A percentile compares a stretch with the other conserved stretches of the same genome.
Conservation (phyloP, 2,113 vertebrate genomes). For the Numida meleagris region DNA sequence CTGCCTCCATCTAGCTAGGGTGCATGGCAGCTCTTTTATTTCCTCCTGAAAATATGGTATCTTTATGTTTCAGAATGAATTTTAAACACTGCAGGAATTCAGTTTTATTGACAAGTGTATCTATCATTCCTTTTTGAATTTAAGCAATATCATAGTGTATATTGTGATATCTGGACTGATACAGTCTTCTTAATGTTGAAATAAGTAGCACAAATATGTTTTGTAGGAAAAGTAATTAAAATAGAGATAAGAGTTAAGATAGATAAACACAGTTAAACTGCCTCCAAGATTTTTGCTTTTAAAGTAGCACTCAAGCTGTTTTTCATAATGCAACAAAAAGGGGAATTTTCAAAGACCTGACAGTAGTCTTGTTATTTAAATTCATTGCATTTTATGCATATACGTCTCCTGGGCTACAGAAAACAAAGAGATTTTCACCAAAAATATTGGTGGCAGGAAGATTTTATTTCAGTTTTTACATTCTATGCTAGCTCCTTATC, state of each 20-base stretch:
- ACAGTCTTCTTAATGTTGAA: neutral
- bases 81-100: neutral
- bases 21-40: neutral
- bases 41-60: neutral
- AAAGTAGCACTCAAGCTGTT: neutral
- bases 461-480: neutral
- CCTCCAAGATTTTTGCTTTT: neutral
- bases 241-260: no score
- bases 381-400: neutral
- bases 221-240: neutral
- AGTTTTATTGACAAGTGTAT: neutral
- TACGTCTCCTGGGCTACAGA: neutral
- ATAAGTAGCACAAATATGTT: neutral
- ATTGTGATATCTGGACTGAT: neutral
- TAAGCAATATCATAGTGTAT: neutral
- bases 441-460: neutral
- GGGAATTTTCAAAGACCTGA: neutral
- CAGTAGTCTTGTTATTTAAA: neutral
- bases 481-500: neutral
- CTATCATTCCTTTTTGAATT: neutral
- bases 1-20: neutral
- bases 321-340: neutral
- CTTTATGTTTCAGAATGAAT: neutral
- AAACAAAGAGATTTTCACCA: neutral
- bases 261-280: neutral